Base-by-base conservation (phyloP, 2,797 vertebrate species). In the Iguana delicatissima region DNA sequence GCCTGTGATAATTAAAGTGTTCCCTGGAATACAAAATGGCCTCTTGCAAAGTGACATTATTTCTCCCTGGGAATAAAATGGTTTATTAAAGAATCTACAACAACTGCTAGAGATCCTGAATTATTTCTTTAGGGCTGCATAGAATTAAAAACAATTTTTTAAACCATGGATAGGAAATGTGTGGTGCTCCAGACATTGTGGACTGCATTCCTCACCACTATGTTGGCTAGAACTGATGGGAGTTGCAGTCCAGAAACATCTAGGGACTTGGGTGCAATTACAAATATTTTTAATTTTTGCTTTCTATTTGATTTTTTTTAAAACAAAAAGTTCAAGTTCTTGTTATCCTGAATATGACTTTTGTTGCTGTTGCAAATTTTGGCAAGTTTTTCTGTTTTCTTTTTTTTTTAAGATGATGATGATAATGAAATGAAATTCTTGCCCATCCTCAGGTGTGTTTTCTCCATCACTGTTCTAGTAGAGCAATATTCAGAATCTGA, bases 1-100 rank as follows among this genome's bases (percentile, higher is more conserved):
- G 8, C 50, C 7, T 2, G 79, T 72, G 64, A 91, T 87, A 92
- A 91, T 84, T 87, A 92, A 90, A 92, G 92, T 85, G 26, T 22
- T 84, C 82, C 85, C 50, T 79, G 24, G 26, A 24, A 87, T 90
- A 35, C 7, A 55, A 46, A 76, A 90, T 52, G 14, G 1, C 38
- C 84, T 32, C 89, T 95, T 92, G 52, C 7, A 80, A 92, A 72
- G 38, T 77, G 77, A 87, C 8, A 22, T 29, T 46, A 84, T 50
- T 84, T 85, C 13, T 74, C 80, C 81, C 57, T 90, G 42, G 73
- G 26, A 92, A 94, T 81, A 32, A 89, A 88, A 18, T 57, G 20
- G 52, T 80, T 77, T 87, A 76, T 90, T 92, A 86, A 67, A 88
- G 64, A 57, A 14, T 85, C 62, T 86, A 89, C 64, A 90, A 74